Evolutionary conservation across 2,113 vertebrate genomes (phyloP).

Genomic region (Anseranas semipalmata): DNA sequence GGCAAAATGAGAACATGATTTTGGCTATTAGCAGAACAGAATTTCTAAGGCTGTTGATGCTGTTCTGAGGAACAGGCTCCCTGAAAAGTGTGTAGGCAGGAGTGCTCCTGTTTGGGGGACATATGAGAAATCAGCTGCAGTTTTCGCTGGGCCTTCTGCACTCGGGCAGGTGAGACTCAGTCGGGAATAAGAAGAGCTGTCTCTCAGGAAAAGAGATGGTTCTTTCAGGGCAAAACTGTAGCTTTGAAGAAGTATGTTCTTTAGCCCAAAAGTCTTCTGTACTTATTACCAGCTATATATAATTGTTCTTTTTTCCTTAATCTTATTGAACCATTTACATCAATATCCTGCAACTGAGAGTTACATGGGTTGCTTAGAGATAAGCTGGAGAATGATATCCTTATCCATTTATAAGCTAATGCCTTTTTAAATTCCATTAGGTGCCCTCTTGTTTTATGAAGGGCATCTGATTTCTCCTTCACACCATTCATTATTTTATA

Average conservation of each 20-base stretch:
- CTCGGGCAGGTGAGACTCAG: neutral
- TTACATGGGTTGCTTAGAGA: neutral
- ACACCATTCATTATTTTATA: constrained; percentile 38
- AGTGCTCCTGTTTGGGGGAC: neutral
- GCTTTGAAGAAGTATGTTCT: neutral
- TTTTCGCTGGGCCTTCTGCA: neutral
- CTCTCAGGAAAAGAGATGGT: neutral
- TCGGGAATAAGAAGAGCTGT: neutral
- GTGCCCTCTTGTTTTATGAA: constrained; percentile 43
- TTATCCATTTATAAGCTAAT: constrained; percentile 11
- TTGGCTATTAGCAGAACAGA: neutral
- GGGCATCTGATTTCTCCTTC: constrained; percentile 68
- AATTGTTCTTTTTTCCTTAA: neutral
- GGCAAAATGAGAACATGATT: neutral
- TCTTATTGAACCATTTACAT: neutral
- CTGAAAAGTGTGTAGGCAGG: neutral
- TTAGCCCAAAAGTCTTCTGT: neutral
- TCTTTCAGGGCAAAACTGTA: neutral
- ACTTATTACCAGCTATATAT: neutral
- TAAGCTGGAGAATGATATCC: neutral
- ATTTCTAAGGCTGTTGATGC: neutral
- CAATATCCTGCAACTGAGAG: constrained; percentile 6
- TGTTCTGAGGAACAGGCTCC: neutral
- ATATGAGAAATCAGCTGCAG: neutral
- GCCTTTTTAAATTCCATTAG: constrained; percentile 25